Percentiles rank a stretch among this genome's conserved stretches.
Conservation (phyloP, 2,113 vertebrate species). For the Dasyurus viverrinus region DNA sequence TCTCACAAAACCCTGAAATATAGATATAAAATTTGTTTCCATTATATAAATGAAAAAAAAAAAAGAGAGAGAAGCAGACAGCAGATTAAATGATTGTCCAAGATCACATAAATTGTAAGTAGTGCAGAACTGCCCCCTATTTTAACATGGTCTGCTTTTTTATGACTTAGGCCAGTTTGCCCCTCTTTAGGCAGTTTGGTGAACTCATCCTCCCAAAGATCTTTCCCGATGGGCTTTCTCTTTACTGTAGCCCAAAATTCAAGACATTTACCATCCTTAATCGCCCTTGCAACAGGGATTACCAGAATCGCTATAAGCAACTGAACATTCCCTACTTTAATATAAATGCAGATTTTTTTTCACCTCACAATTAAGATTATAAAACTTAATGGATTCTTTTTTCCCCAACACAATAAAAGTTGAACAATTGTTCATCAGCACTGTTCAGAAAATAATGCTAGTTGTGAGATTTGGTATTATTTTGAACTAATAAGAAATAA, state of each 20-base stretch:
- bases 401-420: not conserved
- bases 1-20: not conserved
- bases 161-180: not conserved
- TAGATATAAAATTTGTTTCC: not conserved
- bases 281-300: not conserved
- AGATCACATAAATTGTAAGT: not conserved
- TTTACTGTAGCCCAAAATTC: not conserved
- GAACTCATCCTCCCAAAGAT: not conserved
- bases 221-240: not conserved
- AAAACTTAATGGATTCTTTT: not conserved
- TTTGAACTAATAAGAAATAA: not conserved
- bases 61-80: not conserved
- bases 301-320: not conserved
- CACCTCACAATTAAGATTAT: not conserved
- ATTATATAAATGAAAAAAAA: not conserved
- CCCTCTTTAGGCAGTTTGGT: not conserved
- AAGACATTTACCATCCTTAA: not conserved
- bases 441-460: not conserved
- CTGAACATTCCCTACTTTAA: not conserved
- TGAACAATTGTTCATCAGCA: not conserved
- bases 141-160: not conserved
- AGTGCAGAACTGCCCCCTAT: not conserved
- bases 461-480: not conserved
- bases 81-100: not conserved
- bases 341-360: not conserved